phyloP scores from a whole-genome alignment of 2,888 invertebrate genomes.

The Tiliacea aurago region DNA sequence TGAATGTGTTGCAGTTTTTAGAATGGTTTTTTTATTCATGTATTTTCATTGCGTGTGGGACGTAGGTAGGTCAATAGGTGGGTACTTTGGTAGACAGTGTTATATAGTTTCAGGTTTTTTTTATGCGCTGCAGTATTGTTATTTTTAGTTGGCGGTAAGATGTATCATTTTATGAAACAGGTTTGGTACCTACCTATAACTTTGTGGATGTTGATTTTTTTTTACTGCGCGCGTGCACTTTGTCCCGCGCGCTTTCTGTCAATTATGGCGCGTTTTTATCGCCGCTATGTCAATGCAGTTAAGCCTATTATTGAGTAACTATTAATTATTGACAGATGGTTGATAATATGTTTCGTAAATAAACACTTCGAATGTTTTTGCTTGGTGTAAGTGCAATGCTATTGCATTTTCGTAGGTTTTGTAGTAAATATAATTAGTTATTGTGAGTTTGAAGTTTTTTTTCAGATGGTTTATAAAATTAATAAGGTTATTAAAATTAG shows the following conservation, averaged over 20 bases:
- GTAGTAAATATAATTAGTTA: not conserved
- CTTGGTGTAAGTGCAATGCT: not conserved
- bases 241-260: conserved; percentile 25
- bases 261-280: conserved; percentile 51
- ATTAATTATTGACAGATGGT: conserved; percentile 12
- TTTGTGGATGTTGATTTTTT: conserved; percentile 25
- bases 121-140: conserved; percentile 43
- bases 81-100: conserved; percentile 23
- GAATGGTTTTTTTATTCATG: conserved; percentile 31
- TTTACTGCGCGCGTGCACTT: conserved; percentile 19
- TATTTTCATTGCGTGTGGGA: conserved; percentile 49
- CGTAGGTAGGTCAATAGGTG: too few species aligned
- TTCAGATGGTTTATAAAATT: not conserved
- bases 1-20: conserved; percentile 54
- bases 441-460: not conserved
- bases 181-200: conserved; percentile 7
- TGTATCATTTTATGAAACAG: conserved; percentile 28
- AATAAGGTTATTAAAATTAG: not conserved
- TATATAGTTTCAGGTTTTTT: conserved; percentile 40
- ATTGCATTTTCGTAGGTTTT: conserved; percentile 5
- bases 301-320: conserved; percentile 44
- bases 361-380: conserved; percentile 4
- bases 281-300: conserved; percentile 41
- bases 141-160: conserved; percentile 51
- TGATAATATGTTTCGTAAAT: conserved; percentile 44